Evolutionary conservation across 2,797 vertebrate species (phyloP).

Genomic region (Amazona ochrocephala): DNA sequence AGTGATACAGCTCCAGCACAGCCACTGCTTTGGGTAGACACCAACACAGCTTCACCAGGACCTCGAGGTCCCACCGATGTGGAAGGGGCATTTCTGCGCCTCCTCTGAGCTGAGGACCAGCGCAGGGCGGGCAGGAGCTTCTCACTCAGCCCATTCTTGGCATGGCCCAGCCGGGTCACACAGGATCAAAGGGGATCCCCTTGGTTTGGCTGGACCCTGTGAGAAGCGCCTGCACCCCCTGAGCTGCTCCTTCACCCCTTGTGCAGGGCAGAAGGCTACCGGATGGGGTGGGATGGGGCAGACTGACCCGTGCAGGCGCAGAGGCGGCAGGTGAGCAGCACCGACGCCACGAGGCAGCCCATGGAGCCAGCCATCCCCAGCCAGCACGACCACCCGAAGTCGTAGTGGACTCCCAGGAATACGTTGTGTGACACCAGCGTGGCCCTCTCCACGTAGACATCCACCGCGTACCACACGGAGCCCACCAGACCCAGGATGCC

Average conservation of each 20-base stretch:
- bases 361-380: slow-evolving; percentile 74
- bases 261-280: not conserved
- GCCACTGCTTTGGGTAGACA: not conserved
- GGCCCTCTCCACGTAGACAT: slow-evolving; percentile 60
- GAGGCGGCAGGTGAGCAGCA: slow-evolving; percentile 73
- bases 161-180: not conserved
- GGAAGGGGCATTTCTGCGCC: not conserved
- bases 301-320: slow-evolving; percentile 62
- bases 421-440: slow-evolving; percentile 61
- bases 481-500: slow-evolving; percentile 67
- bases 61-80: not conserved
- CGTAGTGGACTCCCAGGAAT: slow-evolving; percentile 72
- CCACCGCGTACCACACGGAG: slow-evolving; percentile 69
- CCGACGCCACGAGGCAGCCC: slow-evolving; percentile 55
- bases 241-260: not conserved
- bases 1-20: not conserved
- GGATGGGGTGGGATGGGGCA: not conserved
- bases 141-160: not conserved
- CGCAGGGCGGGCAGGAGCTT: too few species aligned
- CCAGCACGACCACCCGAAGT: slow-evolving; percentile 78
- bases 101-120: too few species aligned
- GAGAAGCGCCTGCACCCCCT: not conserved
- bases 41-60: not conserved
- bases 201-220: not conserved
- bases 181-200: not conserved